Percentiles rank a stretch among this genome's conserved stretches.
These are phyloP conservation scores for Psilopsiagon aymara DNA, from an alignment of 2,113 vertebrate species.

Conservation along the genomic window DNA sequence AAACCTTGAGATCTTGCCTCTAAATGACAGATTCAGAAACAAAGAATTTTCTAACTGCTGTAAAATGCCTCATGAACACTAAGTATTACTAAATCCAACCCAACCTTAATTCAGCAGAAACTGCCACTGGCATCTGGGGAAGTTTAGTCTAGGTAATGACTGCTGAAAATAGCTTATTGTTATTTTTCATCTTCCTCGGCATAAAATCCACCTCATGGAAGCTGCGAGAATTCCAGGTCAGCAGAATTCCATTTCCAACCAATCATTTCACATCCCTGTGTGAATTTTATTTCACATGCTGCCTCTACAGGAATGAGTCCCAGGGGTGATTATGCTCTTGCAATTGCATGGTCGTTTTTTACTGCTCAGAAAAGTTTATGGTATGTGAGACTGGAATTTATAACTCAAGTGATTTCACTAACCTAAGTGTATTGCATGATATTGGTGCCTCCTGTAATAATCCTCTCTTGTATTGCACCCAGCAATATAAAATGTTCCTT, in stretches of 20 bases:
- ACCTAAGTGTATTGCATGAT: slow-evolving; percentile 1
- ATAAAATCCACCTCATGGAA: slow-evolving; percentile 11
- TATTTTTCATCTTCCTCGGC: neutral
- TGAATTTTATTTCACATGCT: slow-evolving; percentile 22
- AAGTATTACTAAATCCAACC: neutral
- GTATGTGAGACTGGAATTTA: slow-evolving; percentile 25
- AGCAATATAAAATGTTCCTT: slow-evolving; percentile 1
- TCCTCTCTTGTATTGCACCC: neutral
- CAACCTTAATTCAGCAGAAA: neutral
- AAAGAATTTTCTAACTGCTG: neutral
- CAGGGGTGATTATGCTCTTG: neutral
- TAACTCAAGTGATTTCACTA: slow-evolving; percentile 42
- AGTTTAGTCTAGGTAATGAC: slow-evolving; percentile 22
- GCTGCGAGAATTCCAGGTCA: slow-evolving; percentile 28
- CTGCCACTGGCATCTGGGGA: slow-evolving; percentile 30
- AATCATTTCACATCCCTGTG: slow-evolving; percentile 5
- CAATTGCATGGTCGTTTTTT: slow-evolving; percentile 22
- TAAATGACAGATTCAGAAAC: neutral
- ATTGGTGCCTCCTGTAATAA: slow-evolving; percentile 19
- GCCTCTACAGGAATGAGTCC: neutral
- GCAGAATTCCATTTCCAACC: slow-evolving; percentile 7
- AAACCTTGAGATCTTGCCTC: neutral
- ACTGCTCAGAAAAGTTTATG: slow-evolving; percentile 12
- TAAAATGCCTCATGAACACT: neutral
- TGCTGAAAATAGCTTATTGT: slow-evolving; percentile 10